These are phyloP conservation scores for Dicyrtomina minuta DNA, from an alignment of 2,888 invertebrate species.

Conservation along the genomic window DNA sequence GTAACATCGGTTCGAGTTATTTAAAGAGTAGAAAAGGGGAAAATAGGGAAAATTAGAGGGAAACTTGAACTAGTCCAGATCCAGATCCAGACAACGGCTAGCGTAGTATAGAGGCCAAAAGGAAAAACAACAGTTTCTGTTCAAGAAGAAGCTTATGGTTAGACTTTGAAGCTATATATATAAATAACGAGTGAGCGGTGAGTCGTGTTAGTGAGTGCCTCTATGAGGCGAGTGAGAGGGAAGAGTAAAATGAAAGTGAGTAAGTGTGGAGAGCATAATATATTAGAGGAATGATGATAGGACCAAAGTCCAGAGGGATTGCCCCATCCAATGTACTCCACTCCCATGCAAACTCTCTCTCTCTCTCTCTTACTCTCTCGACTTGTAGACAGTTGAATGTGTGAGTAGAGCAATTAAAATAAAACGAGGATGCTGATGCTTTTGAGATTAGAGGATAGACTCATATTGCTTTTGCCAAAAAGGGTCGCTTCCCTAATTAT, in stretches of 20 bases:
- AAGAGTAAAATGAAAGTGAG: background rate
- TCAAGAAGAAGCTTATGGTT: too few species aligned
- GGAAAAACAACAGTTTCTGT: too few species aligned
- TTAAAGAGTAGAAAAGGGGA: too few species aligned
- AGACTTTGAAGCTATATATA: too few species aligned
- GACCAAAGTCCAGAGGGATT: conserved; percentile 21
- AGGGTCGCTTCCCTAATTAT: conserved; percentile 36
- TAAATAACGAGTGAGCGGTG: too few species aligned
- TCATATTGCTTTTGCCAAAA: conserved; percentile 3
- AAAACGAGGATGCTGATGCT: conserved; percentile 35
- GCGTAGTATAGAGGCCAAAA: background rate
- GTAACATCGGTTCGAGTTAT: too few species aligned
- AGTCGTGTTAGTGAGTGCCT: too few species aligned
- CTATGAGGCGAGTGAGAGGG: too few species aligned
- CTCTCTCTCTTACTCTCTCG: too few species aligned
- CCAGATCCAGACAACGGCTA: too few species aligned
- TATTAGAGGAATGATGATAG: conserved; percentile 15
- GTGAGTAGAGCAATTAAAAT: conserved; percentile 39
- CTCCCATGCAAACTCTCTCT: too few species aligned
- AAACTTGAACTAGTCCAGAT: background rate
- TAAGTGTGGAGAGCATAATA: background rate
- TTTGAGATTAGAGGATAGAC: conserved; percentile 19
- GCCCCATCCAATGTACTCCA: too few species aligned
- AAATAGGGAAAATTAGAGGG: background rate
- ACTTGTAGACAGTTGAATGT: conserved; percentile 15